Percentiles rank a stretch among this genome's conserved stretches.
These are phyloP conservation scores for Drosophila sproati DNA, from an alignment of 1,140 invertebrate species.

Conservation along the genomic window DNA sequence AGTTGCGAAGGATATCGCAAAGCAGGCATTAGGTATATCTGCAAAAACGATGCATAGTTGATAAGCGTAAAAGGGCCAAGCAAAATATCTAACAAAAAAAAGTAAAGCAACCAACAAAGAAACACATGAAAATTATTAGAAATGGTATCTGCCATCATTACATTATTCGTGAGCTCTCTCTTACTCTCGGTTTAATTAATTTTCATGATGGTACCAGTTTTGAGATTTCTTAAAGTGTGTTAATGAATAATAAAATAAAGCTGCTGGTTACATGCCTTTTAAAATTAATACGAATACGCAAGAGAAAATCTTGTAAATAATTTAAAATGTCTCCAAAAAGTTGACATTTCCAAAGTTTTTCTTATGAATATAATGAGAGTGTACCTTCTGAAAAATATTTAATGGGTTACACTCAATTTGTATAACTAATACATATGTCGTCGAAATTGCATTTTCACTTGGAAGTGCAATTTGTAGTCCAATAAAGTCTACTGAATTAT, in stretches of 20 bases:
- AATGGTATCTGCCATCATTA: constrained; percentile 1
- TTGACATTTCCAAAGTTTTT: not conserved
- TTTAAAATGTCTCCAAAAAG: not conserved
- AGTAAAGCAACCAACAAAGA: not conserved
- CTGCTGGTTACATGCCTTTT: not conserved
- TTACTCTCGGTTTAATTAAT: constrained; percentile 24
- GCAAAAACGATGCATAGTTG: constrained; percentile 35
- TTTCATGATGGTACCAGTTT: not conserved
- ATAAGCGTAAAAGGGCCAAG: constrained; percentile 34
- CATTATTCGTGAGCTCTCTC: constrained; percentile 3
- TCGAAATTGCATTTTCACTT: no score
- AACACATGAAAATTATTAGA: constrained; percentile 28
- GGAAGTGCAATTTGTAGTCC: no score
- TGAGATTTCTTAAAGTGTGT: constrained; percentile 5
- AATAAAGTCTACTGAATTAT: not conserved
- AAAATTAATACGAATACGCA: not conserved
- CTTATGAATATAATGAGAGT: no score
- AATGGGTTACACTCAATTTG: not conserved
- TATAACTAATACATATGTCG: not conserved
- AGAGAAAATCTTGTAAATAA: not conserved
- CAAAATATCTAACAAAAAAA: constrained; percentile 14
- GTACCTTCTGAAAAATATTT: no score
- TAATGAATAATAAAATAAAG: constrained; percentile 12
- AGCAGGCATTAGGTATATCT: constrained; percentile 38
- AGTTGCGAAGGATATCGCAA: constrained; percentile 45